Conservation (phyloP, 2,888 invertebrate species). For the Neria commutata region DNA sequence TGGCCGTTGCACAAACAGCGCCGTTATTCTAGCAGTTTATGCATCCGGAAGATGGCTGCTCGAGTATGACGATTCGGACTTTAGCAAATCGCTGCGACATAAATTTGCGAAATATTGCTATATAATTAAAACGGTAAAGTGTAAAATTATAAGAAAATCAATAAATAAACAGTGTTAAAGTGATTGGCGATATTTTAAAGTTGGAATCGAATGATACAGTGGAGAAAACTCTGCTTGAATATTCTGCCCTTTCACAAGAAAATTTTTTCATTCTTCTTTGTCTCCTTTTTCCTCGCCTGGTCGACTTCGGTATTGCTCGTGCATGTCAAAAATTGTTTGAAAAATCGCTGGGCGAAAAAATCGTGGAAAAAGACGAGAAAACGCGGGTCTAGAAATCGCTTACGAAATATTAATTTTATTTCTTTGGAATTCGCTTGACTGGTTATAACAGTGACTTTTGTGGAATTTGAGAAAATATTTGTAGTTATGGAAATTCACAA, state of each 20-base stretch:
- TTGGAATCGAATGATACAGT: conserved; percentile 14
- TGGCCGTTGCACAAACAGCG: conserved; percentile 23
- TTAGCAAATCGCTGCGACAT: conserved; percentile 42
- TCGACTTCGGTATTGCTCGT: conserved; percentile 16
- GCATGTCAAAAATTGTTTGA: conserved; percentile 30
- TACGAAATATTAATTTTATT: too few relatives aligned
- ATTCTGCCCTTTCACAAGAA: conserved; percentile 14
- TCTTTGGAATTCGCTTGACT: too few relatives aligned
- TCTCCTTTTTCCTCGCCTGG: background rate
- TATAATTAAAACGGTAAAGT: conserved; percentile 49
- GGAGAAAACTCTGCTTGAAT: conserved; percentile 35
- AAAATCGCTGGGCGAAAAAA: background rate
- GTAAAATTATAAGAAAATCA: conserved; percentile 37
- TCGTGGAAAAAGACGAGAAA: too few relatives aligned
- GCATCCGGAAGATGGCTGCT: conserved; percentile 74
- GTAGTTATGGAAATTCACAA: too few relatives aligned
- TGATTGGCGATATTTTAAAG: conserved; percentile 33
- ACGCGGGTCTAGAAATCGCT: conserved; percentile 16
- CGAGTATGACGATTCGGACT: conserved; percentile 65
- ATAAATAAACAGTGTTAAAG: conserved; percentile 27
- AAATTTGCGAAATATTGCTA: conserved; percentile 47
- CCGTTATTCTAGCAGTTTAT: conserved; percentile 24
- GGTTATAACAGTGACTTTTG: too few relatives aligned
- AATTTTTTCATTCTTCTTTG: conserved; percentile 28
- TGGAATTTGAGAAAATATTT: background rate